These are phyloP conservation scores for Caranx melampygus DNA, from an alignment of 2,113 vertebrate genomes.

Conservation along the genomic window DNA sequence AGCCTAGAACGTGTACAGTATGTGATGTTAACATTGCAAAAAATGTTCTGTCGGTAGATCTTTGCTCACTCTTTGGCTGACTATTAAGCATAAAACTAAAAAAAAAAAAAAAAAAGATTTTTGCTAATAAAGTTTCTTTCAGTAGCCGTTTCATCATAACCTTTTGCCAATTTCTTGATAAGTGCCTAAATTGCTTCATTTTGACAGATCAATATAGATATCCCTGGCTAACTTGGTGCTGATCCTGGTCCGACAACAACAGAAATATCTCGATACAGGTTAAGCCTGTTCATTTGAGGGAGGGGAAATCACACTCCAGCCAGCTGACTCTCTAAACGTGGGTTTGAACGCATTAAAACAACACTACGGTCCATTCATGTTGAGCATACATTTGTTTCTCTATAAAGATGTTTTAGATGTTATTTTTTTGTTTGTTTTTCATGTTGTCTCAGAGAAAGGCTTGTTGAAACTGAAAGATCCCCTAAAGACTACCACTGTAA, in stretches of 20 bases:
- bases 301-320: constrained; percentile 3
- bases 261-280: constrained; percentile 22
- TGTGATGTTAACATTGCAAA: constrained; percentile 36
- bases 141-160: constrained; percentile 53
- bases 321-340: constrained; percentile 12
- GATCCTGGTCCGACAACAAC: constrained; percentile 42
- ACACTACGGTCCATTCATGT: constrained; percentile 26
- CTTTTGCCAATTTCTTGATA: constrained; percentile 73
- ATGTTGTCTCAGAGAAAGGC: constrained; percentile 68
- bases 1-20: constrained; percentile 33
- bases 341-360: constrained; percentile 40
- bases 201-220: constrained; percentile 66
- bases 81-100: constrained; percentile 39
- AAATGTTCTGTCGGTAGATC: constrained; percentile 44
- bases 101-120: constrained; percentile 28
- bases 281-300: constrained; percentile 4
- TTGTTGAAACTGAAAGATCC: constrained; percentile 66
- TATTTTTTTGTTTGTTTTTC: constrained; percentile 53
- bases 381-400: constrained; percentile 48
- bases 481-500: constrained; percentile 84
- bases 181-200: constrained; percentile 81
- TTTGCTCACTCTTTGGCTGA: constrained; percentile 44
- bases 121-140: constrained; percentile 48
- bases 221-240: constrained; percentile 65
- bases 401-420: constrained; percentile 52